phyloP scores from a whole-genome alignment of 1,140 invertebrate genomes.

The Littorina saxatilis region DNA sequence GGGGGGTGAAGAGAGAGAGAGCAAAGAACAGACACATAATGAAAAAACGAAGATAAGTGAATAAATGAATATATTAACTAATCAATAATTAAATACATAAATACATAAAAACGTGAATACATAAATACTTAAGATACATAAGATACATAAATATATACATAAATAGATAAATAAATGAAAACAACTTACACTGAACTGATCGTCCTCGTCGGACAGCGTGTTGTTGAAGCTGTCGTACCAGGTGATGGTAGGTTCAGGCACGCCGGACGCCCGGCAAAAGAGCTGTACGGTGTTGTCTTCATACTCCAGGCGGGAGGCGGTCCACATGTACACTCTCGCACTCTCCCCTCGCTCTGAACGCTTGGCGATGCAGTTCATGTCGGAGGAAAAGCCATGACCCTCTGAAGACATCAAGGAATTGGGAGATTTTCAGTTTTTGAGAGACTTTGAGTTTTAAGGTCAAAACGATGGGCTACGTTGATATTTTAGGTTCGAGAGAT shows the following conservation, averaged over 20 bases:
- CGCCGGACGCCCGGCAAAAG: constrained; percentile 83
- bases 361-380: constrained; percentile 6
- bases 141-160: too few species aligned
- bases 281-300: constrained; percentile 82
- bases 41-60: not conserved
- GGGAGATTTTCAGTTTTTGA: too few species aligned
- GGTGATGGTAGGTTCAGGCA: constrained; percentile 80
- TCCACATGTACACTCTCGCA: constrained; percentile 77
- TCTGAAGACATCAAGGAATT: not conserved
- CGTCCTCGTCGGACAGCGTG: constrained; percentile 38
- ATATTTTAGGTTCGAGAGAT: too few species aligned
- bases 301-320: constrained; percentile 75
- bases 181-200: constrained; percentile 46
- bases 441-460: too few species aligned
- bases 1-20: not conserved
- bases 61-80: too few species aligned
- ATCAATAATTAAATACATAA: too few species aligned
- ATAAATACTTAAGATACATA: too few species aligned
- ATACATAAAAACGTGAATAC: too few species aligned
- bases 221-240: constrained; percentile 78
- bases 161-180: too few species aligned
- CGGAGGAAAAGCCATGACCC: constrained; percentile 7
- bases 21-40: not conserved
- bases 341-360: constrained; percentile 45
- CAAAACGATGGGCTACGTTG: too few species aligned